A percentile compares a stretch with the other conserved stretches of the same genome.
Conservation (phyloP, 1,140 invertebrate genomes). For the Listronotus oregonensis region DNA sequence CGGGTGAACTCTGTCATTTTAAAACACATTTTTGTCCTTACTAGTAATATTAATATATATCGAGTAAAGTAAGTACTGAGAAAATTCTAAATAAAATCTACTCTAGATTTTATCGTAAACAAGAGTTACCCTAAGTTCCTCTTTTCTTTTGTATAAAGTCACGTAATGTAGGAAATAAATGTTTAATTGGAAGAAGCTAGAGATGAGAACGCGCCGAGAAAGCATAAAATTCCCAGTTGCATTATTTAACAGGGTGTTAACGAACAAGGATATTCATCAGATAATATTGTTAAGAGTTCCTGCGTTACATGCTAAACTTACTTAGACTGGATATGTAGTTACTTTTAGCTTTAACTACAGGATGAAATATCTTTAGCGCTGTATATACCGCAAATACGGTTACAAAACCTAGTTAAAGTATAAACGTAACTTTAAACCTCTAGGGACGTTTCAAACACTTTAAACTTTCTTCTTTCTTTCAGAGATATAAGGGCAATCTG, state of each 20-base stretch:
- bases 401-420: conserved; percentile 3
- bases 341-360: conserved; percentile 2
- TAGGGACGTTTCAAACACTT: conserved; percentile 2
- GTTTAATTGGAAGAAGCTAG: conserved; percentile 18
- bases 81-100: no score
- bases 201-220: conserved; percentile 17
- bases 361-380: not conserved
- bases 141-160: not conserved
- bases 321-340: not conserved
- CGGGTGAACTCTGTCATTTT: no score
- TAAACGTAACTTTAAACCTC: conserved; percentile 1
- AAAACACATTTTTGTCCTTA: no score
- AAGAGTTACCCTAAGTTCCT: no score
- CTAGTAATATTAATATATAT: no score
- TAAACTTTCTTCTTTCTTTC: not conserved
- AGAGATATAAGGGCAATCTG: conserved; percentile 7
- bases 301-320: not conserved
- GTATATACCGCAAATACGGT: not conserved
- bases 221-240: conserved; percentile 20
- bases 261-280: conserved; percentile 22
- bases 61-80: no score
- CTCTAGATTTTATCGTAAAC: no score
- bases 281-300: conserved; percentile 19
- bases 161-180: conserved; percentile 23
- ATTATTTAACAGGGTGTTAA: conserved; percentile 26